Base-by-base conservation (phyloP, 2,888 invertebrate species). In the Pterostichus madidus region DNA sequence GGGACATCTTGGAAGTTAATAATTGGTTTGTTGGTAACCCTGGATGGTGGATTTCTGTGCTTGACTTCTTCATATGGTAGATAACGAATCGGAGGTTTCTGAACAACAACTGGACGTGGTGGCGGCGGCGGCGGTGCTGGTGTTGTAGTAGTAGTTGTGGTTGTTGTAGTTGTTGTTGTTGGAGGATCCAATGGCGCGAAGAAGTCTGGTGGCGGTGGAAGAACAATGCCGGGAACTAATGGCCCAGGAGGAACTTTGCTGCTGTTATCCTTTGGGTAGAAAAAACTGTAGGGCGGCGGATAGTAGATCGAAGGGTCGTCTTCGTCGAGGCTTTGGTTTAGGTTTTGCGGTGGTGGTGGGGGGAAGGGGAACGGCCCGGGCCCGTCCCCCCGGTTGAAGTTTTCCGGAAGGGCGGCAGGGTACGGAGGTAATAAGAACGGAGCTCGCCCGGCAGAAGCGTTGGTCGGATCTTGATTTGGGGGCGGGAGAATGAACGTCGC, bases 231-330 rank as follows among this genome's bases (percentile, higher is more conserved):
- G 2, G 97, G 97, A 6, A 97, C 97, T 84, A 97, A 90, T 0
- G 97, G 97, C 68, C 97, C 96, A 0, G 96, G 95, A 59, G 95
- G 94, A 46, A 97, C 96, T 10, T 91, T 89, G 71, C 93, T 94
- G 86, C 92, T 93, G 56, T 94, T 92, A 90, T 96, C 96, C 88
- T 95, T 95, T 88, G 92, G 93, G 90, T 95, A 96, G 85, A 95
- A 94, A 91, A 96, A 96, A 90, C 96, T 96, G 91, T 97, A 97
- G 11, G 96, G 96, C 88, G 97, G 97, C 87, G 97, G 97, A 92
- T 97, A 96, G 88, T 96, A 97, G 80, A 97, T 94, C 86, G 96
- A 96, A 87, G 96, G 96, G 92, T 97, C 97, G 91, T 97, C 97
- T 91, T 96, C 96, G 92, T 96, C 96, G 91, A 95, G 94, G 77